Evolutionary conservation across 2,113 vertebrate genomes (phyloP), one percentile per base, ranked within the genome.

Genomic region (Brienomyrus brachyistius): DNA sequence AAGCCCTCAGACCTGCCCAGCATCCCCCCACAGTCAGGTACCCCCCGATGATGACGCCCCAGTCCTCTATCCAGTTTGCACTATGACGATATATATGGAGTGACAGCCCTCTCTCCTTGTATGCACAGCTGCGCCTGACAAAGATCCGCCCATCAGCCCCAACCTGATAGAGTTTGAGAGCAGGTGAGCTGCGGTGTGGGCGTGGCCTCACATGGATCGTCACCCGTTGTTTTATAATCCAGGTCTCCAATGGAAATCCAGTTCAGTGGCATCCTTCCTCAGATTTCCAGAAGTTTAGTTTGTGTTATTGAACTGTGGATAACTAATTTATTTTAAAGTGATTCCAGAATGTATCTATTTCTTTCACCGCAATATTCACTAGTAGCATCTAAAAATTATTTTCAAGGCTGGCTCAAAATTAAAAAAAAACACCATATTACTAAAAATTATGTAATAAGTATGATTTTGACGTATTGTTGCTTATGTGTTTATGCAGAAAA

Each of bases 151-250:
- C 1, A 94, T 97, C 54, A 96, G 96, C 80, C 95, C 96, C 86
- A 97, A 97, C 93, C 96, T 97, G 92, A 97, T 97, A 66, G 96
- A 97, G 93, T 97, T 97, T 85, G 96, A 97, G 51, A 95, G 96
- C 92, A 96, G 96, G 96, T 97, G 94, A 96, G 96, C 91, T 4
- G 50, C 48, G 11, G n/a, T 27, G 23, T 62, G 23, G 59, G 59
- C 0, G 59, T 62, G 56, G 56, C 56, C 56, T 59, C 15, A 19
- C 62, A 31, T 27, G 27, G 62, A 31, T 70, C 62, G 1, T 27
- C n/a, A 31, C 27, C 0, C 3, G 62, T 27, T 27, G 10, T 70
- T 70, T 70, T 70, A 31, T 70, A 70, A 70, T 70, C 62, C 62
- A 70, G n/a, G 27, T 13, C 27, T 31, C n/a, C n/a, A 31, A 4